Evolutionary conservation across 2,797 vertebrate genomes (phyloP), one percentile per base, ranked within the genome.

Genomic region (Ambastaia sidthimunki): DNA sequence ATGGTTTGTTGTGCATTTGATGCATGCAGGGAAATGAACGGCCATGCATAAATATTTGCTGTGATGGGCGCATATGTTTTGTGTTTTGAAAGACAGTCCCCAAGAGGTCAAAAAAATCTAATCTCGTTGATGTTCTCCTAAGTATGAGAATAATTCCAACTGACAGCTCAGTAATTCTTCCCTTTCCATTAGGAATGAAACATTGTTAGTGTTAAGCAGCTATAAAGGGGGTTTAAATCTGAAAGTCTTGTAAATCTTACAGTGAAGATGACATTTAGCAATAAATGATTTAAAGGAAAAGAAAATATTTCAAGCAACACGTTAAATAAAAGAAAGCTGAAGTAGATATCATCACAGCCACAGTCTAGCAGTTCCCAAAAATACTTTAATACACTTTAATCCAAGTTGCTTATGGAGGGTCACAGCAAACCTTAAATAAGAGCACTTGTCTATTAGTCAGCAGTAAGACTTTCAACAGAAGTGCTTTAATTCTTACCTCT

Each of bases 101-200:
- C 44, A 77, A 69, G 44, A 41, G 66, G 55, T 71, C 19, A 71
- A 62, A 31, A 71, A 57, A 28, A 52, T 18, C 63, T 0, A 47
- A 65, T 19, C 62, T 65, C 4, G 7, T 37, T 65, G 3, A 37
- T 52, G 28, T 41, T 11, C 25, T 70, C 67, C 21, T 71, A 50
- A 78, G 6, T 67, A 55, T 62, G 67, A 52, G 44, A 71, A 48
- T 62, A 71, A 62, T 78, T 37, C 41, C 9, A 31, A 5, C 28
- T 62, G 76, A 78, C 54, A 71, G 76, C n/a, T 34, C 67, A 48
- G 59, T 78, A 71, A 52, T 62, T 78, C 55, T 62, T 50, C 13
- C 19, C 44, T 47, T 52, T 78, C 41, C 28, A 62, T 77, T 77
- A 69, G 23, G 37, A 59, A 69, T 59, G 52, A 77, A 77, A 31